phyloP scores from a whole-genome alignment of 2,888 invertebrate species.

The Siphlonurus alternatus region DNA sequence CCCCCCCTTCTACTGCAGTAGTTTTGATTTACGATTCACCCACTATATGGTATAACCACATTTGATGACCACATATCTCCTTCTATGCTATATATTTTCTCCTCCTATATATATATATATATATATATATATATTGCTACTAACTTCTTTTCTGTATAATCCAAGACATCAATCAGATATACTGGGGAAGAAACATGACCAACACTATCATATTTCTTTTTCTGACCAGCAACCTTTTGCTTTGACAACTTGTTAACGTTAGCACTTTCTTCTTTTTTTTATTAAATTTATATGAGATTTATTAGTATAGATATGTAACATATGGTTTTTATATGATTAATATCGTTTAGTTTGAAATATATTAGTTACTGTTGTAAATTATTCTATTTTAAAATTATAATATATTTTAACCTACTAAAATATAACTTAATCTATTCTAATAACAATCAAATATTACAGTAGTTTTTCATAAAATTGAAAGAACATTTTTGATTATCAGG shows the following conservation, averaged over 20 bases:
- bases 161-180: neutral
- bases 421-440: neutral
- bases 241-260: neutral
- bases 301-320: neutral
- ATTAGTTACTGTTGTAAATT: no score
- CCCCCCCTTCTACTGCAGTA: neutral
- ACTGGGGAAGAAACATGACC: no score
- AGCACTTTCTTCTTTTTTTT: neutral
- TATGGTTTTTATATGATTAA: neutral
- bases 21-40: neutral
- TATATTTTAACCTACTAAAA: neutral
- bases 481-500: no score
- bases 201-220: neutral
- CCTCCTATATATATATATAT: no score
- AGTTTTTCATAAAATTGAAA: neutral
- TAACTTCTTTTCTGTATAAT: neutral
- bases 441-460: neutral
- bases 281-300: neutral
- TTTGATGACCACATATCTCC: neutral
- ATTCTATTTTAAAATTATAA: neutral
- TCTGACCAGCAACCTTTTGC: neutral
- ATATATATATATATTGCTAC: no score
- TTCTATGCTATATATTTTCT: neutral
- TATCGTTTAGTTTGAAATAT: neutral
- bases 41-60: neutral